Conservation (phyloP, 2,113 vertebrate genomes). For the Bubalus kerabau region DNA sequence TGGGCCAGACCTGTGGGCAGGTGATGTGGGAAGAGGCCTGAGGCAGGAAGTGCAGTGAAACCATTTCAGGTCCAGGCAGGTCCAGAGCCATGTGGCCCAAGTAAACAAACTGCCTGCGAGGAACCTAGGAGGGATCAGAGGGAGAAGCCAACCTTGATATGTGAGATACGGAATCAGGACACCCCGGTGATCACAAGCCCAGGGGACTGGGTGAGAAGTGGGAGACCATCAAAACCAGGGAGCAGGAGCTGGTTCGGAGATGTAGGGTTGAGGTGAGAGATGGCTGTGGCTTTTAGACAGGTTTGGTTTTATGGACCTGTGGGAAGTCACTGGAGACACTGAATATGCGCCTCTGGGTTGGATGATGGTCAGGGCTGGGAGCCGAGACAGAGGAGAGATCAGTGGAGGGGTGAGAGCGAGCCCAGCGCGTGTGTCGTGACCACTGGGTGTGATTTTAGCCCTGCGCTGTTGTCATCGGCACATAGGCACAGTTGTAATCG, state of each 20-base stretch:
- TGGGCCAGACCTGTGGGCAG: not conserved
- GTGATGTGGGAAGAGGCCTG: not conserved
- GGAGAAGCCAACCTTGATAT: not conserved
- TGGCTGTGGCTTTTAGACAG: not conserved
- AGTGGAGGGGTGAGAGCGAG: not conserved
- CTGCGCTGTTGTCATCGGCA: rapidly evolving
- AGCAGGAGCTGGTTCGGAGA: not conserved
- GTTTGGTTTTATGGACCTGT: not conserved
- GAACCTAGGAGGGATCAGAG: not conserved
- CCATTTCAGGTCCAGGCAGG: not conserved
- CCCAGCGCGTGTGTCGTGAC: rapidly evolving
- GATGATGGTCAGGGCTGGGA: not conserved
- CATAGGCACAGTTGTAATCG: not conserved
- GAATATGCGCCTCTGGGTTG: not conserved
- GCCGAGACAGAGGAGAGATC: not conserved
- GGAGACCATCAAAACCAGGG: not conserved
- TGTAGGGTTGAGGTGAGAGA: not conserved
- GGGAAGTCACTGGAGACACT: not conserved
- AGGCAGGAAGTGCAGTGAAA: not conserved
- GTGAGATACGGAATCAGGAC: not conserved
- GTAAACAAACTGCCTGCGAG: not conserved
- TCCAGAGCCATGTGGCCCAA: not conserved
- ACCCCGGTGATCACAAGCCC: not conserved
- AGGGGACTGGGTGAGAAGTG: not conserved
- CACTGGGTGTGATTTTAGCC: not conserved